Conservation (phyloP, 30 jellyfish, hydroid and myxozoan genomes). For the Aurelia coerulea region DNA sequence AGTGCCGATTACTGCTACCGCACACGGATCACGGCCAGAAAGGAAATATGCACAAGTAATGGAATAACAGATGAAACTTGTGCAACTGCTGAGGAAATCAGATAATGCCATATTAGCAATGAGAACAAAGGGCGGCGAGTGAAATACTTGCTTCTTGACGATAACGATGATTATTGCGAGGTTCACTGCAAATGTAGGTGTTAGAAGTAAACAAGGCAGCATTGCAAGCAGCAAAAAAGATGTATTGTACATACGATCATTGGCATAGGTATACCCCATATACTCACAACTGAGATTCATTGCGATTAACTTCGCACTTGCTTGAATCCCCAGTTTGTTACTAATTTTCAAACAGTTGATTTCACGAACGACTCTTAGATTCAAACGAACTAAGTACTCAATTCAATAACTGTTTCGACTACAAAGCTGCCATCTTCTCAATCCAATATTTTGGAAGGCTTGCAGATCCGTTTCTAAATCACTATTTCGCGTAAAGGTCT, state of each 20-base stretch:
- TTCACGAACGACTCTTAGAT: too few relatives aligned
- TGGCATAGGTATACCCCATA: constrained; percentile 35
- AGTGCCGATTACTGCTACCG: constrained; percentile 56
- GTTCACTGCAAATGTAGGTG: constrained; percentile 33
- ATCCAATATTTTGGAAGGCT: too few relatives aligned
- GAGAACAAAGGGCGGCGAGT: constrained; percentile 41
- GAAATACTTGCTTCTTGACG: constrained; percentile 19
- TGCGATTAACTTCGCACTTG: too few relatives aligned
- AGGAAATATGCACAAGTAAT: constrained; percentile 19
- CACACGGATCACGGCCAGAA: constrained; percentile 46
- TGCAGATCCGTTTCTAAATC: too few relatives aligned
- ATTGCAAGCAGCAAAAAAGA: background rate
- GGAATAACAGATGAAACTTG: constrained; percentile 42
- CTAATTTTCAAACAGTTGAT: too few relatives aligned
- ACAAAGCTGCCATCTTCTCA: too few relatives aligned
- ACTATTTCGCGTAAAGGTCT: too few relatives aligned
- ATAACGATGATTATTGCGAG: constrained; percentile 20
- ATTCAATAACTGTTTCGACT: too few relatives aligned
- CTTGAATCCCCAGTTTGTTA: too few relatives aligned
- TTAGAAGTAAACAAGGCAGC: constrained; percentile 14
- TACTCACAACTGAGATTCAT: constrained; percentile 56
- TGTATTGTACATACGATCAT: background rate
- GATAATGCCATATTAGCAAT: constrained; percentile 52
- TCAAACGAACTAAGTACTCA: too few relatives aligned
- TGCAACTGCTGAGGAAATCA: constrained; percentile 50